Percentiles rank a stretch among this genome's conserved stretches.
phyloP scores from a whole-genome alignment of 2,888 invertebrate genomes.

The Bedellia somnulentella region DNA sequence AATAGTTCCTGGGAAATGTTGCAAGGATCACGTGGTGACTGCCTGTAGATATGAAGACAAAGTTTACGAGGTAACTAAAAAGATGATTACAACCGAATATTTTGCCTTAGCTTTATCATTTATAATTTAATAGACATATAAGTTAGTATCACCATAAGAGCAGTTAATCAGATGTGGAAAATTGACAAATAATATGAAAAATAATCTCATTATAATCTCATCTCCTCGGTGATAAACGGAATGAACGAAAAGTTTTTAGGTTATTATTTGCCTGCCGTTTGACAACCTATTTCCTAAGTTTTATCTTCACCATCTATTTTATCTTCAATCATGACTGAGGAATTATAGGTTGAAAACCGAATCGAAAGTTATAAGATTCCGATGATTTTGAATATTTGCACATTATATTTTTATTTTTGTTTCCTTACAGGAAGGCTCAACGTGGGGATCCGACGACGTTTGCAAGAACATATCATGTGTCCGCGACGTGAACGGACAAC shows the following conservation, averaged over 20 bases:
- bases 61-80: conserved; percentile 41
- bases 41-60: conserved; percentile 58
- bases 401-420: not conserved
- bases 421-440: conserved; percentile 34
- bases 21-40: conserved; percentile 45
- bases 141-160: not conserved
- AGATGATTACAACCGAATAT: not conserved
- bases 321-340: not conserved
- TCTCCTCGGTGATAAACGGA: no score
- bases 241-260: no score
- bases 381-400: not conserved
- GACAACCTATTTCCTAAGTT: no score
- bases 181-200: not conserved
- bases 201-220: not conserved
- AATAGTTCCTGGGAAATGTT: conserved; percentile 55
- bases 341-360: not conserved
- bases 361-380: not conserved
- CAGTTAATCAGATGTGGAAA: not conserved
- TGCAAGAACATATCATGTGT: conserved; percentile 57
- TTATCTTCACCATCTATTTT: not conserved
- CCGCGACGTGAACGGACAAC: conserved; percentile 29
- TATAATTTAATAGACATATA: not conserved
- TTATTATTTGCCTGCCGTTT: no score
- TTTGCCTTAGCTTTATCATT: not conserved
- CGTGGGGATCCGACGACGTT: conserved; percentile 54